phyloP scores from a whole-genome alignment of 2,797 vertebrate genomes.

The Xenopus petersii region DNA sequence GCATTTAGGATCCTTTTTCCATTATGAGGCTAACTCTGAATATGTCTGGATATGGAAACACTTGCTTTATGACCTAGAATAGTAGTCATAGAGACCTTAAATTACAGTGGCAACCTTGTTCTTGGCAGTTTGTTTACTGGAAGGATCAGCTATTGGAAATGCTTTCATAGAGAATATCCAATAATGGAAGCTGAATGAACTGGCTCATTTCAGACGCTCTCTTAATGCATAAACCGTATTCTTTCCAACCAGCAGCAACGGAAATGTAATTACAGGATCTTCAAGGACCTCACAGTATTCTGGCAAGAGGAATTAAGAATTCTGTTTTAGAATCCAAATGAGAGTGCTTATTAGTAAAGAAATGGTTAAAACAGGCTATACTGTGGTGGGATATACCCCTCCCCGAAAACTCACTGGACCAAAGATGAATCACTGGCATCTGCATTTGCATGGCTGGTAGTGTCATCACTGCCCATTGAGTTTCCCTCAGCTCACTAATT shows the following conservation, averaged over 20 bases:
- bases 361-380: no score
- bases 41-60: no score
- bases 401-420: no score
- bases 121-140: background rate
- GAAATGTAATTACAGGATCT: slow-evolving; percentile 32
- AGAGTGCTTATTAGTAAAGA: no score
- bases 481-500: no score
- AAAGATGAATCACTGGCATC: no score
- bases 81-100: background rate
- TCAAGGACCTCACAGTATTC: slow-evolving; percentile 21
- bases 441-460: no score
- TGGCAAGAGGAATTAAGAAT: background rate
- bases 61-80: no score
- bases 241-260: slow-evolving; percentile 14
- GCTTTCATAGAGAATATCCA: slow-evolving; percentile 1
- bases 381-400: no score
- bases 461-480: no score
- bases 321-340: background rate
- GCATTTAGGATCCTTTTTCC: no score
- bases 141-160: slow-evolving; percentile 7
- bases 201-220: background rate
- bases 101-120: background rate
- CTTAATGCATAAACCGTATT: slow-evolving; percentile 1
- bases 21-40: no score
- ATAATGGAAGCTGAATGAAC: slow-evolving; percentile 7